Base-by-base conservation (phyloP, 2,888 invertebrate species). In the Isoperla grammatica region DNA sequence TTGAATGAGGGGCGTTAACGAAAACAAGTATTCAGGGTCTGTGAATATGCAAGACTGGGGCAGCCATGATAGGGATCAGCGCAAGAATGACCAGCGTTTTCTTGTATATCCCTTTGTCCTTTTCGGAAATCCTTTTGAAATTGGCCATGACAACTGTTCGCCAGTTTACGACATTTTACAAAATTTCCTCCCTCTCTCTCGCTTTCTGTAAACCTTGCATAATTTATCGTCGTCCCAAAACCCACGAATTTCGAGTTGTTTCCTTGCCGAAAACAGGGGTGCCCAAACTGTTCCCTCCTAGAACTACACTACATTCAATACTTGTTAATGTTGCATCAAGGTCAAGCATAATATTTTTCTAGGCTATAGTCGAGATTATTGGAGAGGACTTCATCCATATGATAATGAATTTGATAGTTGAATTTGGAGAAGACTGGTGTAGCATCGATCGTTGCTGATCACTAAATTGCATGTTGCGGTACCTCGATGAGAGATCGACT, bases 151-250 rank as follows among this genome's bases (percentile, higher is more conserved):
- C 53, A 53, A 53, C 53, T 53, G 39, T 53, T 53, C 53, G 37
- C 53, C 53, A 19, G 37, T 53, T 53, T 53, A 53, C 53, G 53
- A 53, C 53, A 53, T 53, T 53, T 49, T 50, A 50, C 49, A 50
- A 23, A 50, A 50, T 23, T 50, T 50, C 49, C 42, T 40, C 42
- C 15, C 15, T 40, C 42, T 40, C 15, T 40, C 42, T 40, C n/a
- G 29, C 6, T 40, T 15, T 40, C 15, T 22, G 22, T 15, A 22
- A 13, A 49, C 49, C 49, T 49, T 49, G 49, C 53, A 53, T 53
- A 53, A 53, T 53, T 35, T 22, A 3, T 15, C 35, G 46, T 17
- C 46, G 13, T 12, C 17, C 20, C 20, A 19, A 46, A 46, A 20
- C 46, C 46, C 46, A 46, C 46, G 46, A 46, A 46, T 22, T 46